Evolutionary conservation across 2,113 vertebrate species (phyloP), one percentile per base, ranked within the genome.

Genomic region (Spea bombifrons): DNA sequence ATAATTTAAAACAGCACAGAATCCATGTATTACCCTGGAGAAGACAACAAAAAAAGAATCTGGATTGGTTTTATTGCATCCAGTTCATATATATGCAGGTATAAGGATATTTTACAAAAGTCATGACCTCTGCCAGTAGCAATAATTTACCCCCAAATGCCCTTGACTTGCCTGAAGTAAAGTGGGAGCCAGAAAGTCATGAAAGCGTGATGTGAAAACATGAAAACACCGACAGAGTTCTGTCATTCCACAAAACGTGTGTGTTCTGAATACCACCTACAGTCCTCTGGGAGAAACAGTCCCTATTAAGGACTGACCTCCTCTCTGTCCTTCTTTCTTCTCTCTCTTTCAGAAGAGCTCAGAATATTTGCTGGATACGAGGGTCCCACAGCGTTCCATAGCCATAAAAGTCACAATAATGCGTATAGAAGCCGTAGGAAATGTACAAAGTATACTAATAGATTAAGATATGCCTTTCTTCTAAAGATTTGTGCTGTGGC

Each of bases 1-100:
- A 46, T 75, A 75, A 75, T 75, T 75, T 55, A 66, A 75, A 75
- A 66, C 73, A 75, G 73, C 73, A 66, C 61, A 61, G 61, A 66
- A 75, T 16, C 73, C 63, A 66, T 53, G 66, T 75, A 75, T 75
- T 75, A 75, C 73, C 66, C 73, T 52, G 47, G 73, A 75, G 73
- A 63, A 63, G 73, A 49, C 73, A 66, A 66, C 50, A 30, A 50
- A 66, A 66, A 48, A 50, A 52, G 61, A 75, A 75, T 44, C 43
- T 12, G 48, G 44, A 66, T 50, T 12, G 16, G 47, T 66, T 75
- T 66, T n/a, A 66, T 1, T 30, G 73, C 16, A 50, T 59, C 64
- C 64, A 65, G 66, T 75, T 53, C 10, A 65, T 66, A 65, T 75
- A 47, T 63, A 50, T 49, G 61, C 47, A 75, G 63, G 61, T 47